Evolutionary conservation across 1,140 invertebrate genomes (phyloP), one percentile per base, ranked within the genome.

Genomic region (Zaprionus nigranus): DNA sequence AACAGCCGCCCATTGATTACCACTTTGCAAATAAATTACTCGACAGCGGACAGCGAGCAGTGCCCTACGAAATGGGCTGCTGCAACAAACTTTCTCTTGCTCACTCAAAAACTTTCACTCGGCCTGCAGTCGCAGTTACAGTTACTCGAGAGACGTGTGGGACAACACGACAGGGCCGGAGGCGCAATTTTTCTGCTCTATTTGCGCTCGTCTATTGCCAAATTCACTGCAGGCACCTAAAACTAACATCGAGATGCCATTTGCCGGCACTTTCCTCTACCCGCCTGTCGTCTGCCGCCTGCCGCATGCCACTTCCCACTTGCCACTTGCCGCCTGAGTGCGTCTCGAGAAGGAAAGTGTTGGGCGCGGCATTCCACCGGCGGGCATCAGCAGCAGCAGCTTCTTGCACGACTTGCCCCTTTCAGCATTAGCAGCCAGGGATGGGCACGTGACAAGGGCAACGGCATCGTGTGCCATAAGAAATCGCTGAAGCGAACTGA

Each of bases 181-280:
- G 75, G 78, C 81, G 78, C 71, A 90, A 90, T 90, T 90, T 90
- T 90, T 90, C 76, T 87, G 85, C 85, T 90, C 85, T 90, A 90
- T 90, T 90, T 90, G 79, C 79, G 54, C 73, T 73, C 81, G 79
- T 82, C 87, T 62, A 85, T 78, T 88, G 84, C 84, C 84, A 90
- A 88, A 85, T 79, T 70, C 78, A 84, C 57, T 88, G 84, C 84
- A 81, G 78, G 81, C 78, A 73, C 51, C 77, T 74, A 74, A 82
- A 80, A 80, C 81, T 72, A 84, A 88, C 86, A 79, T 75, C 74
- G 75, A 80, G 83, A 70, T 90, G 84, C 78, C 85, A 90, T 78
- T 84, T 88, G 85, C 71, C 68, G 67, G 66, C 64, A 53, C 78
- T 87, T 82, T 64, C 68, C 74, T 58, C 22, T 56, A 67, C 65